Evolutionary conservation across 2,888 invertebrate genomes (phyloP), one percentile per base, ranked within the genome.

Genomic region (Stenodera caucasica): DNA sequence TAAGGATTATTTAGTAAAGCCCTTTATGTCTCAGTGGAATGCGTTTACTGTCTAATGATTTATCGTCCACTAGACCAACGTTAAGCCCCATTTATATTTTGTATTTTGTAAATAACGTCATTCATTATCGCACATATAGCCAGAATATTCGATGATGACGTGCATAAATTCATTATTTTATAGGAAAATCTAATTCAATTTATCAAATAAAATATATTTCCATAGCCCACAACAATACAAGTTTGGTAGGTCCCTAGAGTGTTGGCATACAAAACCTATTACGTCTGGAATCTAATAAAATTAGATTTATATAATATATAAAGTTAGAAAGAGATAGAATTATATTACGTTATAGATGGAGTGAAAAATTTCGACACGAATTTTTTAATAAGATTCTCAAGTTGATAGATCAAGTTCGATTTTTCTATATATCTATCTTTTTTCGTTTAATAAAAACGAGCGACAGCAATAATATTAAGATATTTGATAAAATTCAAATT

Each of bases 1-100:
- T 69, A 65, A 69, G 68, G 68, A 66, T 69, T 69, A 69, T 66
- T 66, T 67, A 63, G 63, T 66, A 66, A 63, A 58, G 58, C 56
- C 54, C 60, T 52, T 45, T 21, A 23, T 63, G 67, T 68, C 67
- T 69, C 67, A 53, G 52, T 57, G 68, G 66, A 65, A 64, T 66
- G 59, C 60, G 58, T 63, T 58, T 57, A n/a, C 35, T 30, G 60
- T 12, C 35, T 60, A 56, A 53, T 64, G 64, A 64, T 64, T 61
- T 61, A 64, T 64, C 53, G 64, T 58, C 58, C 58, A 56, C 61
- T 58, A 33, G 61, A 50, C 56, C 15, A 30, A 30, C 9, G 7
- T 12, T 29, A 8, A 37, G 14, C 37, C 37, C 14, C 35, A 14
- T 5, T 6, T 14, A n/a, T n/a, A 33, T n/a, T 2, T 15, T 37